These are phyloP conservation scores for Bursaphelenchus mucronatus DNA, from an alignment of 1,140 invertebrate genomes.

Conservation along the genomic window DNA sequence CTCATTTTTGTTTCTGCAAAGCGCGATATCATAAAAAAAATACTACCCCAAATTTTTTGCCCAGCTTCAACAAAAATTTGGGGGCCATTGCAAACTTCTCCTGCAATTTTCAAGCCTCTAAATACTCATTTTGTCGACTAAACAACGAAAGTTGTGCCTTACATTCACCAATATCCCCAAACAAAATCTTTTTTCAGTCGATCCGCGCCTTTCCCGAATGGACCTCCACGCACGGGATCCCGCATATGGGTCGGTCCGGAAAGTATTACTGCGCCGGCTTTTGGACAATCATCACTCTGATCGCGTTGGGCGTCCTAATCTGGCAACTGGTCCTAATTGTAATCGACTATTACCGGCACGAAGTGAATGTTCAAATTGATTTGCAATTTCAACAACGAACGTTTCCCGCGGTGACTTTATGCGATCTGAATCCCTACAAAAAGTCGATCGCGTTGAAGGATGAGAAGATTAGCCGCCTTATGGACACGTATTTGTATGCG, in stretches of 20 bases:
- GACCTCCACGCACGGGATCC: conserved; percentile 32
- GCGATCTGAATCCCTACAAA: conserved; percentile 39
- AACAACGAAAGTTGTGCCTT: too few species aligned
- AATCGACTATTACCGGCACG: conserved; percentile 41
- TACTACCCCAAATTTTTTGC: too few species aligned
- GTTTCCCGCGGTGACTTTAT: conserved; percentile 43
- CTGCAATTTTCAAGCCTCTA: too few species aligned
- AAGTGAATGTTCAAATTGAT: conserved; percentile 38
- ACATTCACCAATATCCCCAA: too few species aligned
- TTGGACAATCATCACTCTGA: conserved; percentile 40
- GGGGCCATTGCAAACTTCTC: too few species aligned
- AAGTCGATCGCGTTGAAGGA: conserved; percentile 16
- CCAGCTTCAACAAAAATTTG: too few species aligned
- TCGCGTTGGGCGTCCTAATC: conserved; percentile 32
- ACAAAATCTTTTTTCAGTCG: conserved; percentile 11
- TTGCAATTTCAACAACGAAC: conserved; percentile 40
- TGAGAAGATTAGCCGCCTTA: conserved; percentile 26
- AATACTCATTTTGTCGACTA: too few species aligned
- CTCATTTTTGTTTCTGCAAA: too few species aligned
- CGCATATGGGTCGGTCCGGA: conserved; percentile 34
- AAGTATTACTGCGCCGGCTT: conserved; percentile 35
- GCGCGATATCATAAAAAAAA: too few species aligned
- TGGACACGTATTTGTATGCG: conserved; percentile 35
- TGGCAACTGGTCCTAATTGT: conserved; percentile 40
- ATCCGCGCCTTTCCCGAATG: conserved; percentile 24